Evolutionary conservation across 2,797 vertebrate species (phyloP).

Genomic region (Siniperca scherzeri): DNA sequence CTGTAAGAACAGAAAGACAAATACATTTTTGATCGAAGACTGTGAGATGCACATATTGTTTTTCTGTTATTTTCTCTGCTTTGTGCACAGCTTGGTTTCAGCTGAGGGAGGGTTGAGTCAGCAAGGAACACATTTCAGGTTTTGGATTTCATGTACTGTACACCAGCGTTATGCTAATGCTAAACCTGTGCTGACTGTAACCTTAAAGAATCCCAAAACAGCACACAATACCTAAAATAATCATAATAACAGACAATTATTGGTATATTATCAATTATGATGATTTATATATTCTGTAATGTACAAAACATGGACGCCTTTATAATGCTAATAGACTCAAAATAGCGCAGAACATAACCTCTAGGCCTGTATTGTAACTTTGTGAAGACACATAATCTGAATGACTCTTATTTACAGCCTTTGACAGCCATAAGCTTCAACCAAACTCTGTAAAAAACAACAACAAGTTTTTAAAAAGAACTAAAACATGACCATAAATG

Average conservation of each 20-base stretch:
- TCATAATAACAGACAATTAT: not conserved
- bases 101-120: conserved; percentile 49
- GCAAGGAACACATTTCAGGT: conserved; percentile 32
- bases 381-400: not conserved
- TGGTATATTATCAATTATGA: not conserved
- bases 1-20: conserved; percentile 81
- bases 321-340: not conserved
- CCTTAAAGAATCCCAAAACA: not conserved
- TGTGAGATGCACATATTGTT: not conserved
- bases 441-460: not conserved
- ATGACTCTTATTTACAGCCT: not conserved
- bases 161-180: conserved; percentile 27
- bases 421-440: not conserved
- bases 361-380: not conserved
- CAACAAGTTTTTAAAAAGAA: not conserved
- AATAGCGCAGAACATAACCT: not conserved
- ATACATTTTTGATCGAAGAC: conserved; percentile 20
- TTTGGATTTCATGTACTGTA: conserved; percentile 20
- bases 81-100: conserved; percentile 26
- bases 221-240: not conserved
- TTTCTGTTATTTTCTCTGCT: not conserved
- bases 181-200: conserved; percentile 5
- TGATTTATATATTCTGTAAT: not conserved
- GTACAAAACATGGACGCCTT: not conserved
- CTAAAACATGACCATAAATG: not conserved